These are phyloP conservation scores for Thyatira batis DNA, from an alignment of 2,888 invertebrate genomes.

Conservation along the genomic window DNA sequence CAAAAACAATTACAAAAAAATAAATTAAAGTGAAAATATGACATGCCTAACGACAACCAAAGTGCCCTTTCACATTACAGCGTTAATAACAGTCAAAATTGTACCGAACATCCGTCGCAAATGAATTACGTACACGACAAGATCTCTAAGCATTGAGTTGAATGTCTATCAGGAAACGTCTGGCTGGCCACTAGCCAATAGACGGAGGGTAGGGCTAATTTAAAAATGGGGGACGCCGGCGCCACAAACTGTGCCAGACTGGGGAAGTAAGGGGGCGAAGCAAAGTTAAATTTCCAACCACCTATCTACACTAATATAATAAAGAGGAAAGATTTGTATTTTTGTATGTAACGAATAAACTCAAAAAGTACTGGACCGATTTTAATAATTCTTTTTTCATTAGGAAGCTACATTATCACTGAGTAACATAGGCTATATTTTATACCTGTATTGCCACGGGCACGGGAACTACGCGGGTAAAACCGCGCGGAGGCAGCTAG, in stretches of 20 bases:
- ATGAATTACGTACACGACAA: neutral
- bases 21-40: too few species aligned
- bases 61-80: neutral
- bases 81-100: neutral
- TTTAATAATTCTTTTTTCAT: too few species aligned
- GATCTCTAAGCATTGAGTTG: conserved; percentile 19
- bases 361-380: too few species aligned
- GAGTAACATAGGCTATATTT: too few species aligned
- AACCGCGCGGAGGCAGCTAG: too few species aligned
- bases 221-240: conserved; percentile 43
- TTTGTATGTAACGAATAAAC: too few species aligned
- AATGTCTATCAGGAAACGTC: conserved; percentile 35
- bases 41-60: neutral
- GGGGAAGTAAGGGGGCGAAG: neutral
- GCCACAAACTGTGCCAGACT: conserved; percentile 25
- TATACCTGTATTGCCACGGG: too few species aligned
- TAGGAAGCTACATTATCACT: too few species aligned
- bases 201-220: conserved; percentile 24
- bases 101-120: conserved; percentile 4
- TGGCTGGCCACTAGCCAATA: conserved; percentile 47
- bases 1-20: too few species aligned
- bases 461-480: too few species aligned
- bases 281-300: neutral
- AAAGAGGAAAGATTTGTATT: too few species aligned
- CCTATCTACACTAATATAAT: too few species aligned